Evolutionary conservation across 2,797 vertebrate genomes (phyloP).

Genomic region (Anisognathus igniventris): DNA sequence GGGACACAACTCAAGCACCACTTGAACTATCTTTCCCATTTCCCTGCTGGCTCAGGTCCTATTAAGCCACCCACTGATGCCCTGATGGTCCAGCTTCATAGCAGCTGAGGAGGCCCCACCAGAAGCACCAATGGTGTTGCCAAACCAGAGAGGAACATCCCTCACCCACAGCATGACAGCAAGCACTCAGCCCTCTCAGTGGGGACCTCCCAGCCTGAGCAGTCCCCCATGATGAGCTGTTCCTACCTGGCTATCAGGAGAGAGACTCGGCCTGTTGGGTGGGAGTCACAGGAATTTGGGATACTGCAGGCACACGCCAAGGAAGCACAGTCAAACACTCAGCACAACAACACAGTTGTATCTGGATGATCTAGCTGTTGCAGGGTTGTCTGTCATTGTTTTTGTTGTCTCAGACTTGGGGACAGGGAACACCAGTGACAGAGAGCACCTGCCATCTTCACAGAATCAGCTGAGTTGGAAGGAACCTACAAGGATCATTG

Average conservation of each 20-base stretch:
- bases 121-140: background rate
- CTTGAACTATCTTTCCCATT: background rate
- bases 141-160: background rate
- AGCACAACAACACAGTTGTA: background rate
- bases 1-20: background rate
- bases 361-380: background rate
- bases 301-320: background rate
- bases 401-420: background rate
- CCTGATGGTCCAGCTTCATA: background rate
- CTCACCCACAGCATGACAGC: background rate
- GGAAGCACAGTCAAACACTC: background rate
- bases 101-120: background rate
- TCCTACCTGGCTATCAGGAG: background rate
- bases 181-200: background rate
- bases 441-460: background rate
- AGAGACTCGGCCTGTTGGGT: fast-evolving
- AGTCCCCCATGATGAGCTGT: background rate
- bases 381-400: fast-evolving
- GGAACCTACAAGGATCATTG: background rate
- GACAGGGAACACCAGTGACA: background rate
- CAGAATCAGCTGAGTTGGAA: background rate
- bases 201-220: background rate
- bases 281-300: fast-evolving
- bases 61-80: background rate
- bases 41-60: background rate